These are phyloP conservation scores for Acropternis orthonyx DNA, from an alignment of 2,797 vertebrate species.

Conservation along the genomic window DNA sequence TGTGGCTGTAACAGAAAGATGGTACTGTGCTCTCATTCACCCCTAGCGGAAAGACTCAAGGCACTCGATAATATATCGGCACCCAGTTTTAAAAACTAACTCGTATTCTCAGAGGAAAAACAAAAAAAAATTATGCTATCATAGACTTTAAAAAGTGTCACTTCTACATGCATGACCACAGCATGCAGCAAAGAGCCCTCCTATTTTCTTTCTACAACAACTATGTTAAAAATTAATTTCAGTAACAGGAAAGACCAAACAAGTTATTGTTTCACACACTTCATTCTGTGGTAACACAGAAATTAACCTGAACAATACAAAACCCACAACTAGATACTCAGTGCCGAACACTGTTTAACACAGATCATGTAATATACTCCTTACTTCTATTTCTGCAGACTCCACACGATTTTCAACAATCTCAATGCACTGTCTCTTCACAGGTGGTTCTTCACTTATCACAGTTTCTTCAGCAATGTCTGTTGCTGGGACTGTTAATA, in stretches of 20 bases:
- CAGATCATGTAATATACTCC: slow-evolving; percentile 73
- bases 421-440: slow-evolving; percentile 84
- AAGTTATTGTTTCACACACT: slow-evolving; percentile 22
- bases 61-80: not conserved
- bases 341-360: slow-evolving; percentile 66
- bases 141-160: not conserved
- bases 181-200: slow-evolving; percentile 18
- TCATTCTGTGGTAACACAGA: slow-evolving; percentile 52
- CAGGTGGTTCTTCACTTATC: slow-evolving; percentile 83
- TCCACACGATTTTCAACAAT: slow-evolving; percentile 85
- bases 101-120: not conserved
- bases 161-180: not conserved
- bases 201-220: not conserved
- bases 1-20: slow-evolving; percentile 24
- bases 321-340: not conserved
- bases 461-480: slow-evolving; percentile 89
- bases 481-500: slow-evolving; percentile 87
- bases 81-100: not conserved
- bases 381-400: slow-evolving; percentile 83
- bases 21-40: not conserved
- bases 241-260: slow-evolving; percentile 44
- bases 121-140: not conserved
- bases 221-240: slow-evolving; percentile 51
- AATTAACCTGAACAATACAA: slow-evolving; percentile 28
- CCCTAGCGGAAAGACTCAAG: not conserved